Conservation (phyloP, 2,113 vertebrate species). For the Arothron firmamentum region DNA sequence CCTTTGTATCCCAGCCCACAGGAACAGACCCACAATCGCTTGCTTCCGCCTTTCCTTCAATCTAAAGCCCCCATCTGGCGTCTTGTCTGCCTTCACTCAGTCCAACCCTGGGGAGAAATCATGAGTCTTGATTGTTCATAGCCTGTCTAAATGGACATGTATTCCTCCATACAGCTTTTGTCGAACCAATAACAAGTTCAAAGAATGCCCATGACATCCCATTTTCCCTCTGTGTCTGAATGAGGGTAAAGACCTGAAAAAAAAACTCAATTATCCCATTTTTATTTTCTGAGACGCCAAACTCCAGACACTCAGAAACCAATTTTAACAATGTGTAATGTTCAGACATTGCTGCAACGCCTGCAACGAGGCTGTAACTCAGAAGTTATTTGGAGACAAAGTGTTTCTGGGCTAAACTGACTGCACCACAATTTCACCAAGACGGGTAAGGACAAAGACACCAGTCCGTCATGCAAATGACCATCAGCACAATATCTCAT, state of each 20-base stretch:
- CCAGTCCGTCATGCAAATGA: too few species aligned
- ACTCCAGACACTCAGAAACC: neutral
- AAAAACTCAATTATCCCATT: constrained; percentile 1
- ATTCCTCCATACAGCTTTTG: neutral
- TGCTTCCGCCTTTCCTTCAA: constrained; percentile 38
- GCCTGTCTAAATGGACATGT: constrained; percentile 14
- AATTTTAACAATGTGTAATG: neutral
- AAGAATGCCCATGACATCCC: constrained; percentile 11
- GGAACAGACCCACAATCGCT: constrained; percentile 29
- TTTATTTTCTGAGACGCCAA: neutral
- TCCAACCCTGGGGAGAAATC: constrained; percentile 20
- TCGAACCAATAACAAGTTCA: constrained; percentile 17
- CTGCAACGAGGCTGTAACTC: too few species aligned
- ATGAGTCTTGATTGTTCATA: constrained; percentile 21
- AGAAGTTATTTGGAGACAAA: too few species aligned
- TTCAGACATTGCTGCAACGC: neutral
- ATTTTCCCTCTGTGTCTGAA: constrained; percentile 1
- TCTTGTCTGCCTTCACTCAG: constrained; percentile 6
- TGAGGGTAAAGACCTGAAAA: too few species aligned
- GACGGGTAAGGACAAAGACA: too few species aligned
- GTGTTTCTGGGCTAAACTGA: too few species aligned
- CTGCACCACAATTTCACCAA: too few species aligned
- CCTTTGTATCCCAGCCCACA: constrained; percentile 3
- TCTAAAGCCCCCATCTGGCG: constrained; percentile 28
- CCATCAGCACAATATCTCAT: too few species aligned